Percentiles rank a stretch among this genome's conserved stretches.
Conservation (phyloP, 2,113 vertebrate species). For the Hylia prasina region DNA sequence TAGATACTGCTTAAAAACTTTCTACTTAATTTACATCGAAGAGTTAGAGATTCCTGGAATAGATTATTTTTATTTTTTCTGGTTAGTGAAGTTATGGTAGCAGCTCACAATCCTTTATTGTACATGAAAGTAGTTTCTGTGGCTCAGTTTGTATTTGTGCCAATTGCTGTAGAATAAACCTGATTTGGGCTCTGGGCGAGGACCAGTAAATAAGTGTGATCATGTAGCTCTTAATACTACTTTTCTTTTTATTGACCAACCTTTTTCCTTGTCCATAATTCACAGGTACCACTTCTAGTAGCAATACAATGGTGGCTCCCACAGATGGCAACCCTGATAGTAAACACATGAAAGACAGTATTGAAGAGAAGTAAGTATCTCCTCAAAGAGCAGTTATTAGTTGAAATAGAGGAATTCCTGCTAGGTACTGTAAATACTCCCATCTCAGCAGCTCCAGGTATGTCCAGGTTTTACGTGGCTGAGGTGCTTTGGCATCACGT, state of each 20-base stretch:
- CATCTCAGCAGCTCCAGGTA: neutral
- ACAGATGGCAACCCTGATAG: constrained; percentile 84
- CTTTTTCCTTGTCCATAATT: neutral
- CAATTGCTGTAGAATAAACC: neutral
- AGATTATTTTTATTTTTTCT: neutral
- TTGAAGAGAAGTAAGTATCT: constrained; percentile 86
- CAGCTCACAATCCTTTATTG: neutral
- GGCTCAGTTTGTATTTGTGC: neutral
- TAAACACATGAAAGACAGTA: constrained; percentile 87
- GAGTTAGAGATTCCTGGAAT: neutral
- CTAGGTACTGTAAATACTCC: neutral
- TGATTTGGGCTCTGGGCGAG: neutral
- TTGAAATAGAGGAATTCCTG: neutral
- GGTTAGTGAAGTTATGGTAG: neutral
- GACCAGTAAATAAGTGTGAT: neutral
- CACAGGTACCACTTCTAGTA: constrained; percentile 95
- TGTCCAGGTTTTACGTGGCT: neutral
- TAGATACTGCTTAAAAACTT: neutral
- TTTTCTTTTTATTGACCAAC: neutral
- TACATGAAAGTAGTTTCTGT: neutral
- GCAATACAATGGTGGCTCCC: constrained; percentile 98
- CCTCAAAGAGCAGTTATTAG: neutral
- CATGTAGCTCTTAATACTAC: neutral
- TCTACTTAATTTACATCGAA: neutral
- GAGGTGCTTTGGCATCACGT: neutral